Evolutionary conservation across 1,140 invertebrate species (phyloP).

Genomic region (Mamestra configurata): DNA sequence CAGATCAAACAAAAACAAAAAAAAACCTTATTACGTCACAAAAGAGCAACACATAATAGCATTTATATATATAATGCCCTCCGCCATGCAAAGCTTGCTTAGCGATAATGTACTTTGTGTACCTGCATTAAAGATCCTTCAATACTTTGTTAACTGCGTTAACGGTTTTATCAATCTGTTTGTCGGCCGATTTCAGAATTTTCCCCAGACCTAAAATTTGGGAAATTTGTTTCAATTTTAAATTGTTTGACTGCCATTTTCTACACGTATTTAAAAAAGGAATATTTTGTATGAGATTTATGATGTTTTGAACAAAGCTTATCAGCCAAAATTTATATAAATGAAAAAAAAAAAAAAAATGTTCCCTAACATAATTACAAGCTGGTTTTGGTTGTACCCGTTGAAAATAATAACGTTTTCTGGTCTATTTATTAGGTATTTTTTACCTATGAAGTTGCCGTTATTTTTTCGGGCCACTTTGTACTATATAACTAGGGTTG

Average conservation of each 20-base stretch:
- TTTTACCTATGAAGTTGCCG: too few relatives aligned
- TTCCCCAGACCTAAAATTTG: conserved; percentile 66
- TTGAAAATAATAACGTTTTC: too few relatives aligned
- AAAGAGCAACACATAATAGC: conserved; percentile 34
- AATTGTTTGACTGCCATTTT: background rate
- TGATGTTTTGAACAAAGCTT: too few relatives aligned
- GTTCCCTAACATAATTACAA: too few relatives aligned
- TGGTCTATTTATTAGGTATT: too few relatives aligned
- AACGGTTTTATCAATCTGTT: conserved; percentile 74
- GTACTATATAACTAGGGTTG: too few relatives aligned
- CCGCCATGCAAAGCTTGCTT: conserved; percentile 61
- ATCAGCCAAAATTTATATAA: too few relatives aligned
- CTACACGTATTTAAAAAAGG: background rate
- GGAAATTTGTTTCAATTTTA: background rate
- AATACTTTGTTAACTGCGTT: conserved; percentile 68
- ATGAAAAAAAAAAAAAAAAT: too few relatives aligned
- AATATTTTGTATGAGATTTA: too few relatives aligned
- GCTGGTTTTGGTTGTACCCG: too few relatives aligned
- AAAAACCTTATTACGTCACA: conserved; percentile 29
- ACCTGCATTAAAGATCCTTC: conserved; percentile 66
- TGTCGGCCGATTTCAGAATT: conserved; percentile 69
- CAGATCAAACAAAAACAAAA: background rate
- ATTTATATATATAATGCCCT: conserved; percentile 18
- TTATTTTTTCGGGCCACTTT: too few relatives aligned
- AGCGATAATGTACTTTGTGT: conserved; percentile 56